Evolutionary conservation across 2,888 invertebrate genomes (phyloP).

Genomic region (Dexiosoma caninum): DNA sequence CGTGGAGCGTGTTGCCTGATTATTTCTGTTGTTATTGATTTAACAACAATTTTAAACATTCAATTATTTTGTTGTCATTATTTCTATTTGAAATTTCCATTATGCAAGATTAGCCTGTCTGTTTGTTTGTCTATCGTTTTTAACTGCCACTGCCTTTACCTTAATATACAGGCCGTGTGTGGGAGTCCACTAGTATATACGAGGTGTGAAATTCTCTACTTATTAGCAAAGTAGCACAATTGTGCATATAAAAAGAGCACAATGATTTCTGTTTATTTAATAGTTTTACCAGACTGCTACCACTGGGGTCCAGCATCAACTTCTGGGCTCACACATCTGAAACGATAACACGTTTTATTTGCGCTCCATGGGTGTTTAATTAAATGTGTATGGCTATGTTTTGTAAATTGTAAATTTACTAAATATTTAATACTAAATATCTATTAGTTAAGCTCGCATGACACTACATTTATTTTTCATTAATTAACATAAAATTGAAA

Average conservation of each 20-base stretch:
- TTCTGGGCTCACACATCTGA: too few relatives aligned
- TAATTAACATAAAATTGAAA: too few relatives aligned
- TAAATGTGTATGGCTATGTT: too few relatives aligned
- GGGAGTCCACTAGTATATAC: slow-evolving; percentile 42
- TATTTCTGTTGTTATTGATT: slow-evolving; percentile 18
- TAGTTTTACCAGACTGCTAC: too few relatives aligned
- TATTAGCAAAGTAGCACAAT: neutral
- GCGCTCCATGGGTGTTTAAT: too few relatives aligned
- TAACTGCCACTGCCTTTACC: neutral
- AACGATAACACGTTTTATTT: too few relatives aligned
- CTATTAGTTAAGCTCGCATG: too few relatives aligned
- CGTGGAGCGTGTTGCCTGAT: neutral
- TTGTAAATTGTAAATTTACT: too few relatives aligned
- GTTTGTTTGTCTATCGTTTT: too few relatives aligned
- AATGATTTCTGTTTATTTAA: neutral
- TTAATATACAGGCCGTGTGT: slow-evolving; percentile 6
- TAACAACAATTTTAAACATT: neutral
- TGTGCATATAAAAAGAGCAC: neutral
- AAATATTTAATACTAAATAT: too few relatives aligned
- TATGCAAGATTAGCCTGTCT: neutral
- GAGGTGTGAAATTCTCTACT: slow-evolving; percentile 45
- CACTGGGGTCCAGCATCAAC: too few relatives aligned
- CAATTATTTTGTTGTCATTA: slow-evolving; percentile 12
- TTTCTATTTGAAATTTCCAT: neutral
- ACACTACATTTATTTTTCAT: too few relatives aligned